Conservation (phyloP, 92 coral and sea anemone genomes). For the Epizoanthus fatuus region DNA sequence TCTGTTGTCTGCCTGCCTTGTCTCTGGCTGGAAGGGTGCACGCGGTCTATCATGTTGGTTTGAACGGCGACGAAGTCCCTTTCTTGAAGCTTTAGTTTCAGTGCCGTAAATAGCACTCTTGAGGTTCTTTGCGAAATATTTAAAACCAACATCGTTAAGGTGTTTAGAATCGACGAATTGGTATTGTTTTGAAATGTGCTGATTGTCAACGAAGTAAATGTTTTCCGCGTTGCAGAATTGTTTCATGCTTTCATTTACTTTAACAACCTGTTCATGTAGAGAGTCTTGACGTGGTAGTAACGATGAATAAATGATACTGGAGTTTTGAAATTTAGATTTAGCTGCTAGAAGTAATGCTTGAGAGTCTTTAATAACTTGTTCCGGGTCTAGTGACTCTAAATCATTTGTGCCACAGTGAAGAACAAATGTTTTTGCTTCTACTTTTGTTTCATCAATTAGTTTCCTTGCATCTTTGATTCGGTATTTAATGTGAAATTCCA, state of each 20-base stretch:
- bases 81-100: conserved; percentile 6
- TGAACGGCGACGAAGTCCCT: conserved; percentile 11
- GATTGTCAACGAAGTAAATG: neutral
- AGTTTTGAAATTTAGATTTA: conserved; percentile 4
- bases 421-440: conserved; percentile 25
- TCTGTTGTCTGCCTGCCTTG: conserved; percentile 1
- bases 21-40: neutral
- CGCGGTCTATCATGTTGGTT: neutral
- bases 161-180: conserved; percentile 3
- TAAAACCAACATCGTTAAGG: conserved; percentile 11
- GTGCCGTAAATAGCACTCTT: conserved; percentile 17
- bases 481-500: conserved; percentile 21
- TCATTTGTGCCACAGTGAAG: conserved; percentile 62
- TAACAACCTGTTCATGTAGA: neutral
- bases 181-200: neutral
- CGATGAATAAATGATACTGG: neutral
- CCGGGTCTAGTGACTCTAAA: conserved; percentile 29
- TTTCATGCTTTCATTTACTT: neutral
- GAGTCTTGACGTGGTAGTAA: conserved; percentile 1
- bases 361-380: conserved; percentile 15
- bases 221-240: neutral
- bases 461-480: conserved; percentile 12
- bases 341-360: neutral
- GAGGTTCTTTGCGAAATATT: conserved; percentile 5
- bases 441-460: conserved; percentile 1